A percentile compares a stretch with the other conserved stretches of the same genome.
These are phyloP conservation scores for Campopleginae sp. DNA, from an alignment of 2,888 invertebrate genomes.

Conservation along the genomic window DNA sequence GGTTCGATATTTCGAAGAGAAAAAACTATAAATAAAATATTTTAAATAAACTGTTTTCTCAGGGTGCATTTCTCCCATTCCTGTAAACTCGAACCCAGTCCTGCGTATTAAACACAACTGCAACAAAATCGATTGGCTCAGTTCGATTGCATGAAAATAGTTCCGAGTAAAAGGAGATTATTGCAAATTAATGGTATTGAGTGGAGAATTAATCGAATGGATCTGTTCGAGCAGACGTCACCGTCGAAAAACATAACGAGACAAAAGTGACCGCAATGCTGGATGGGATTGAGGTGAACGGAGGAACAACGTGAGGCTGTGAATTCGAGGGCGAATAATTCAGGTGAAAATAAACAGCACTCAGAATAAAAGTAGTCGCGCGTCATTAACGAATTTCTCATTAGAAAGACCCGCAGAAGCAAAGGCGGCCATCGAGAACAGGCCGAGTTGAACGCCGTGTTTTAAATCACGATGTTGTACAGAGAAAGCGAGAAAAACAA, in stretches of 20 bases:
- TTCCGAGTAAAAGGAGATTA: not conserved
- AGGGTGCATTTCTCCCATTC: too few relatives aligned
- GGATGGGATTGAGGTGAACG: not conserved
- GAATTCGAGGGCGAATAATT: constrained; percentile 28
- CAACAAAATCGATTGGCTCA: too few relatives aligned
- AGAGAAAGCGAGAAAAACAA: not conserved
- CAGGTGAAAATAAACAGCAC: not conserved
- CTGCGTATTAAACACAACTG: too few relatives aligned
- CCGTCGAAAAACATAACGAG: not conserved
- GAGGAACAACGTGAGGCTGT: not conserved
- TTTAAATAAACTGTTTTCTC: too few relatives aligned
- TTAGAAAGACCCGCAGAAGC: constrained; percentile 15
- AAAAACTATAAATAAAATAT: too few relatives aligned
- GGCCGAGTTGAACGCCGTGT: not conserved
- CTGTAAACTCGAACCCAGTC: too few relatives aligned
- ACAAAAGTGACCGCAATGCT: not conserved
- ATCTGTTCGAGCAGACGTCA: not conserved
- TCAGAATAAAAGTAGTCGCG: constrained; percentile 14
- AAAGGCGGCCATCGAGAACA: not conserved
- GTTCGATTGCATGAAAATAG: not conserved
- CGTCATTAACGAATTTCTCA: constrained; percentile 50
- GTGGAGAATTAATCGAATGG: not conserved
- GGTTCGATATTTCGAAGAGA: not conserved
- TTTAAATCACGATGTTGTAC: constrained; percentile 30
- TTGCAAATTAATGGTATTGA: not conserved